Percentiles rank a stretch among this genome's conserved stretches.
Evolutionary conservation across 1,140 invertebrate species (phyloP).

Genomic region (Eumeta japonica): DNA sequence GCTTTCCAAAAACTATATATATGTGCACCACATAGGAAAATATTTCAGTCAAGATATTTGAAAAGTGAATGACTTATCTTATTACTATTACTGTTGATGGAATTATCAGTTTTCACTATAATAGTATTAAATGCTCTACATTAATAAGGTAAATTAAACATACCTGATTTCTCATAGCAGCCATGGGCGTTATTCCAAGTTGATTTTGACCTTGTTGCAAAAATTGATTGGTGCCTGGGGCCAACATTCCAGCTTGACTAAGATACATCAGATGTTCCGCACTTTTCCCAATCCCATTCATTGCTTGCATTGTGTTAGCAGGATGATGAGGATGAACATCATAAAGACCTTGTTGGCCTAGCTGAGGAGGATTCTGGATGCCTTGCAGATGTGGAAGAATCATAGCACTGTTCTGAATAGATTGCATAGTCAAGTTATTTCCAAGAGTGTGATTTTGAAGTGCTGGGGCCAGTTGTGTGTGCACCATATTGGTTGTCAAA

Average conservation of each 20-base stretch:
- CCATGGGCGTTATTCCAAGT: constrained; percentile 59
- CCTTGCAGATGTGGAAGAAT: constrained; percentile 47
- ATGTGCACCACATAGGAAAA: too few species aligned
- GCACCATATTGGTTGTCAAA: constrained; percentile 52
- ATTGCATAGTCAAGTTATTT: constrained; percentile 38
- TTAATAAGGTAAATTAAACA: constrained; percentile 18
- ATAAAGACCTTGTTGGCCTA: constrained; percentile 54
- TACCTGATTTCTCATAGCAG: constrained; percentile 57
- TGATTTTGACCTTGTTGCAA: constrained; percentile 62
- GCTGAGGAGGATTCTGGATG: constrained; percentile 44
- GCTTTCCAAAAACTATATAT: too few species aligned
- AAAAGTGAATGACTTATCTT: too few species aligned
- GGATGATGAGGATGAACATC: constrained; percentile 59
- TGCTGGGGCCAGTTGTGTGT: constrained; percentile 46
- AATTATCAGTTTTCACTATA: too few species aligned
- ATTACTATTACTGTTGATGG: too few species aligned
- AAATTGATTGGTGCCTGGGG: constrained; percentile 64
- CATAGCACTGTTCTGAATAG: constrained; percentile 45
- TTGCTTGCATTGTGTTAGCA: constrained; percentile 50
- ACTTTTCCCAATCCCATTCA: constrained; percentile 61
- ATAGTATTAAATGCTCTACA: too few species aligned
- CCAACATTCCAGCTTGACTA: constrained; percentile 65
- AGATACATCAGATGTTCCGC: constrained; percentile 68
- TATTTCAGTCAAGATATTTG: too few species aligned
- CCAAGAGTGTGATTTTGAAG: constrained; percentile 44